Conservation (phyloP, 2,113 vertebrate species). For the Platysternon megacephalum region DNA sequence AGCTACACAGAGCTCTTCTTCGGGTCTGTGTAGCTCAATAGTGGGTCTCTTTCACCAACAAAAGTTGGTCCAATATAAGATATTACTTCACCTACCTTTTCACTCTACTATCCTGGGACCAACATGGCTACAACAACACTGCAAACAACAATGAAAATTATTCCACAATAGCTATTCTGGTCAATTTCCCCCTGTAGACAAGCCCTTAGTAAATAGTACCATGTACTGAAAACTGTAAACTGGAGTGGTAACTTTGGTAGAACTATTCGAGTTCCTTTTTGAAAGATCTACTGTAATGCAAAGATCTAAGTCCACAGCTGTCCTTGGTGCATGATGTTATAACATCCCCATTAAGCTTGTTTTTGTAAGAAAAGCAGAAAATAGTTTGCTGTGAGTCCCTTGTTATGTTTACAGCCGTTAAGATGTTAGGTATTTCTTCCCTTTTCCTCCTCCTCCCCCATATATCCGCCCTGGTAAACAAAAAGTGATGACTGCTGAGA, state of each 20-base stretch:
- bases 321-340: background rate
- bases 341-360: background rate
- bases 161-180: background rate
- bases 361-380: background rate
- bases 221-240: background rate
- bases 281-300: background rate
- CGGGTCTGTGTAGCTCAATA: background rate
- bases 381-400: background rate
- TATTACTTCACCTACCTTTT: background rate
- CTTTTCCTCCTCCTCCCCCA: background rate
- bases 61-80: background rate
- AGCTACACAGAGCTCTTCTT: background rate
- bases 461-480: background rate
- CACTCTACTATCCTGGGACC: background rate
- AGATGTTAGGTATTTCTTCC: background rate
- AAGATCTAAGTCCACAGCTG: background rate
- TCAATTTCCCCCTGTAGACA: background rate
- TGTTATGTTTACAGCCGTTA: background rate
- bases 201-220: background rate
- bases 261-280: background rate
- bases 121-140: background rate
- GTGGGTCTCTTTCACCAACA: background rate
- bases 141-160: background rate
- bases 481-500: background rate
- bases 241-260: background rate